phyloP scores from a whole-genome alignment of 2,888 invertebrate species.

The Caenorhabditis panamensis region DNA sequence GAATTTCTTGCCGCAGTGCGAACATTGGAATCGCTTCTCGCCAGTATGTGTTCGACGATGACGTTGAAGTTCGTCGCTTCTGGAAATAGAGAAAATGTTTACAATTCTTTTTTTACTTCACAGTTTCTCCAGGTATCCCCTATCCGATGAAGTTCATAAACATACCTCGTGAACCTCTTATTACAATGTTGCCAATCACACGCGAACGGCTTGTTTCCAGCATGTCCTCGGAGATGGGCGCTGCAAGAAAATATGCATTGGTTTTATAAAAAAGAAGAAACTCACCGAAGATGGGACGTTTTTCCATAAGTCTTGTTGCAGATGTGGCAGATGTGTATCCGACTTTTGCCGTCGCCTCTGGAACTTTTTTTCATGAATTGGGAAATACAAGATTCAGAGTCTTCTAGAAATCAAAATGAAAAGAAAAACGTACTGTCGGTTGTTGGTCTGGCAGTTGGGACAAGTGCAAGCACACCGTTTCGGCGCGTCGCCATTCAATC shows the following conservation, averaged over 20 bases:
- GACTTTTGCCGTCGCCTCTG: constrained; percentile 71
- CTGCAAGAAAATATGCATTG: constrained; percentile 28
- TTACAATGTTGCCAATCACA: constrained; percentile 79
- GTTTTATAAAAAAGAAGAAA: not conserved
- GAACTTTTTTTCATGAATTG: constrained; percentile 55
- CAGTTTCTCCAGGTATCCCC: too few relatives aligned
- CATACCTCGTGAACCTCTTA: constrained; percentile 78
- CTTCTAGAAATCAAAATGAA: not conserved
- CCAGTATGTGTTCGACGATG: constrained; percentile 80
- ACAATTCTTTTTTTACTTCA: not conserved
- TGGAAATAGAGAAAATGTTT: constrained; percentile 36
- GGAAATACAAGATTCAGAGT: not conserved
- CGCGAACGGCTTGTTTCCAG: constrained; percentile 80
- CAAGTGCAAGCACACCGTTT: constrained; percentile 94
- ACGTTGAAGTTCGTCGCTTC: constrained; percentile 80
- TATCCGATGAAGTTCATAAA: not conserved
- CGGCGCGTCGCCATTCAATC: constrained; percentile 61
- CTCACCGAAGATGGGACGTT: constrained; percentile 51
- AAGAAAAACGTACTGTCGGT: constrained; percentile 60
- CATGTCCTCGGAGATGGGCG: constrained; percentile 71
- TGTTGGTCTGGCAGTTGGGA: constrained; percentile 88
- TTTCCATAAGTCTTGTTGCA: constrained; percentile 79
- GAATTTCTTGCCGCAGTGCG: constrained; percentile 78
- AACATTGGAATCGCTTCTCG: constrained; percentile 79
- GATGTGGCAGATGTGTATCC: constrained; percentile 80